A percentile compares a stretch with the other conserved stretches of the same genome.
Conservation (phyloP, 2,888 invertebrate species). For the Sinodicranocentrus sp. region DNA sequence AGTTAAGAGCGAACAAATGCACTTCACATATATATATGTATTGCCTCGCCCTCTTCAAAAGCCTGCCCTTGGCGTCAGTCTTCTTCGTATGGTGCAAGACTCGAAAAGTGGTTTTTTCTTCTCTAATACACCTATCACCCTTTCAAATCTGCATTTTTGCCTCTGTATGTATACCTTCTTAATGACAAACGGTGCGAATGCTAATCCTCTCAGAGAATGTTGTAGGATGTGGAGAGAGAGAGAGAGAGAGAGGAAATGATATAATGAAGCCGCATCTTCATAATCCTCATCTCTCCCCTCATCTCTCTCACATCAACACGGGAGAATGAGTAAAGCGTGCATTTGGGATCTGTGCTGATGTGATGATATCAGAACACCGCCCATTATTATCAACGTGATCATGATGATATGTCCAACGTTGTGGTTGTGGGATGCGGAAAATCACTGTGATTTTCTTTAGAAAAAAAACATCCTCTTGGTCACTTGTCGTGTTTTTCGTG, state of each 20-base stretch:
- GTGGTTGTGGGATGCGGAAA: no score
- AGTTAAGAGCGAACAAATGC: neutral
- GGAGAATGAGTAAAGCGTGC: no score
- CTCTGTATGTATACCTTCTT: neutral
- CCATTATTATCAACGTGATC: conserved; percentile 24
- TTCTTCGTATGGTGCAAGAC: conserved; percentile 51
- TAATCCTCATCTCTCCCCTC: conserved; percentile 1
- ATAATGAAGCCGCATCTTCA: conserved; percentile 54
- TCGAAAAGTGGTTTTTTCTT: no score
- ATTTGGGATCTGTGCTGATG: conserved; percentile 7
- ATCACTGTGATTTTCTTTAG: no score
- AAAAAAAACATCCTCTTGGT: no score
- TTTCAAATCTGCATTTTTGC: conserved; percentile 2
- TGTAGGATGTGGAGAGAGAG: conserved; percentile 3
- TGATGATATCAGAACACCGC: conserved; percentile 40
- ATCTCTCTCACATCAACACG: no score
- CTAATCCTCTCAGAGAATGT: no score
- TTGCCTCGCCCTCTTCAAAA: conserved; percentile 61
- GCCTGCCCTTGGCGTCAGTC: conserved; percentile 68
- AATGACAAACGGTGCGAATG: no score
- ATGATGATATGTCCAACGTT: neutral
- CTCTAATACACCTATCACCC: neutral
- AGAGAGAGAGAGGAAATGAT: conserved; percentile 51
- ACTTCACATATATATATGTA: neutral
- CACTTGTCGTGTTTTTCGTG: no score